These are phyloP conservation scores for Muscidifurax raptorellus DNA, from an alignment of 1,140 invertebrate genomes.

Conservation along the genomic window DNA sequence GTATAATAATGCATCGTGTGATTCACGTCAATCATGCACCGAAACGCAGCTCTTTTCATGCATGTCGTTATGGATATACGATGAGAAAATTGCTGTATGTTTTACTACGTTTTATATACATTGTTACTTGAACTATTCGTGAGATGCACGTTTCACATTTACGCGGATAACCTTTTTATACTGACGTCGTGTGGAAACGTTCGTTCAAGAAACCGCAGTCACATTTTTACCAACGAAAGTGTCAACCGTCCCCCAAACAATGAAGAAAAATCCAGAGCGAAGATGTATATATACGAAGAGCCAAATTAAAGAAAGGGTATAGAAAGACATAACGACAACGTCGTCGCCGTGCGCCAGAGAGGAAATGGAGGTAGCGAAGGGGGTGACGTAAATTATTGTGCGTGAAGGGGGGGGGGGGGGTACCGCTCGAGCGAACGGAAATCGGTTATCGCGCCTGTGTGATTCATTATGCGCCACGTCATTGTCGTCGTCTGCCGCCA, in stretches of 20 bases:
- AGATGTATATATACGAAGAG: neutral
- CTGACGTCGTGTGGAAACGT: too few relatives aligned
- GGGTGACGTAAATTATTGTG: constrained; percentile 7
- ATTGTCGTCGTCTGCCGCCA: neutral
- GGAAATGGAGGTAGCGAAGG: neutral
- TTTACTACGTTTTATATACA: too few relatives aligned
- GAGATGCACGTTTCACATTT: too few relatives aligned
- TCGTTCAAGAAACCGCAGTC: too few relatives aligned
- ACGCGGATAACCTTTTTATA: too few relatives aligned
- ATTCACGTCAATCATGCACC: too few relatives aligned
- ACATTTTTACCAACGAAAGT: too few relatives aligned
- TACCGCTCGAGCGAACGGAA: neutral
- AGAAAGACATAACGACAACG: neutral
- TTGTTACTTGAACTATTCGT: too few relatives aligned
- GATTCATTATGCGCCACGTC: constrained; percentile 28
- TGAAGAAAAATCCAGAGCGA: neutral
- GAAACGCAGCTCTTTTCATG: too few relatives aligned
- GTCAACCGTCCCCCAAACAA: neutral
- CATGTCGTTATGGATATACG: too few relatives aligned
- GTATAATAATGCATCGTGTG: too few relatives aligned
- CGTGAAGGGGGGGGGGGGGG: neutral
- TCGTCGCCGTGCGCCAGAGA: neutral
- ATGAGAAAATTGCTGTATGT: too few relatives aligned
- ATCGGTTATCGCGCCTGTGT: constrained; percentile 36
- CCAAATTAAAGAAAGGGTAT: neutral